Base-by-base conservation (phyloP, 1,140 invertebrate species). In the Chrysomallon squamiferum region DNA sequence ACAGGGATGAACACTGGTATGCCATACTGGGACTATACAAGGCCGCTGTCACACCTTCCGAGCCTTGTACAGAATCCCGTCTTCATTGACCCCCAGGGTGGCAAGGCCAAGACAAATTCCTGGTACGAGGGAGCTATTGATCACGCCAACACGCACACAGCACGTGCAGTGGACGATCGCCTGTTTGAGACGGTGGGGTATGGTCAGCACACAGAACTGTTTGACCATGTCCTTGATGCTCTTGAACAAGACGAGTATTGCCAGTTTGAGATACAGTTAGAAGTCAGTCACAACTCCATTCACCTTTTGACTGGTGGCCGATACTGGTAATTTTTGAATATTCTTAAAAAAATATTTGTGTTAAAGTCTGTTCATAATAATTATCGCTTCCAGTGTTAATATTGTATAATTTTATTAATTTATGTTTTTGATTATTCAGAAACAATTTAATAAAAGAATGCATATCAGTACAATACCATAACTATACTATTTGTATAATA, bases 21-120 rank as follows among this genome's bases (percentile, higher is more conserved):
- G 13, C 71, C 71, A 3, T 73, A 73, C 62, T 73, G 71, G 71
- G 71, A 73, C 58, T 70, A 65, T 64, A 67, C 65, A 2, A 27
- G 47, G n/a, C 65, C 68, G 0, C 38, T 66, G 41, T n/a, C 43
- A 13, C 54, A 66, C 15, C 62, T 73, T 22, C 71, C 71, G 3
- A 45, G 32, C 18, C 25, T 18, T 33, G 11, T 49, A 3, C 22
- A 38, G 0, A 43, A 62, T 32, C 65, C 65, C 15, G 56, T 59
- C 33, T 22, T 45, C 27, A 50, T 63, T 6, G 50, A 30, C 15
- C n/a, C 38, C 30, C 61, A 30, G 6, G 13, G 27, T 13, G 43
- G 35, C 5, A 22, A 35, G 18, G 30, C n/a, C n/a, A n/a, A n/a
- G n/a, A n/a, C 45, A 27, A 49, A 59, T 25, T 41, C 43, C 30